Base-by-base conservation (phyloP, 2,113 vertebrate genomes). In the Pyrgilauda ruficollis region DNA sequence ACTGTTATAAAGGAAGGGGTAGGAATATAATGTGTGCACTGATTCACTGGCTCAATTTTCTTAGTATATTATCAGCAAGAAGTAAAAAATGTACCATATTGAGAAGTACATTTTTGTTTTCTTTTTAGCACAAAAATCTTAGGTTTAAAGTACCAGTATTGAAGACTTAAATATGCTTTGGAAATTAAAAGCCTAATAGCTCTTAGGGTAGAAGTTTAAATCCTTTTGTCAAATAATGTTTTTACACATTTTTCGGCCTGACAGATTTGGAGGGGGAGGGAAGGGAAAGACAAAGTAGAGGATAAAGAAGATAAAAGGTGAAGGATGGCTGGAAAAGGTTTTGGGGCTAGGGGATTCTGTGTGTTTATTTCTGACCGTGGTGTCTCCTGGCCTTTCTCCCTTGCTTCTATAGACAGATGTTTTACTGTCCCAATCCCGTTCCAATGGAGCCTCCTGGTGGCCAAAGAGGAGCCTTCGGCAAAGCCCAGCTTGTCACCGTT, bases 371-470 rank as follows among this genome's bases (percentile, higher is more conserved):
- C 35, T 63, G 53, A 31, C 0, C 3, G 9, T 0, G 1, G 14
- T n/a, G 13, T 44, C n/a, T 50, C n/a, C 49, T 35, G 46, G 58
- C 13, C 10, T 24, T 27, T 35, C 15, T 53, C 44, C 2, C 33
- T 22, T 7, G 4, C 41, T 58, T 44, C 17, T 47, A 1, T 0
- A 26, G 28, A 19, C 21, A 28, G 31, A 23, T 1, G 14, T 50
- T 76, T 50, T 17, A 5, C 17, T 56, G 10, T 16, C 66, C 50
- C 64, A 73, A 28, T 35, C 7, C 15, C 3, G 43, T 67, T 87
- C 14, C 94, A 67, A 67, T 12, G 33, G 81, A 46, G 93, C 92
- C 96, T 84, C 88, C 96, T 78, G 6, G 84, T 95, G 96, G 96
- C 4, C 0, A 35, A 18, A n/a, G 35, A 52, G 27, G 37, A 64